phyloP scores from a whole-genome alignment of 2,113 vertebrate genomes.

The Uria aalge region DNA sequence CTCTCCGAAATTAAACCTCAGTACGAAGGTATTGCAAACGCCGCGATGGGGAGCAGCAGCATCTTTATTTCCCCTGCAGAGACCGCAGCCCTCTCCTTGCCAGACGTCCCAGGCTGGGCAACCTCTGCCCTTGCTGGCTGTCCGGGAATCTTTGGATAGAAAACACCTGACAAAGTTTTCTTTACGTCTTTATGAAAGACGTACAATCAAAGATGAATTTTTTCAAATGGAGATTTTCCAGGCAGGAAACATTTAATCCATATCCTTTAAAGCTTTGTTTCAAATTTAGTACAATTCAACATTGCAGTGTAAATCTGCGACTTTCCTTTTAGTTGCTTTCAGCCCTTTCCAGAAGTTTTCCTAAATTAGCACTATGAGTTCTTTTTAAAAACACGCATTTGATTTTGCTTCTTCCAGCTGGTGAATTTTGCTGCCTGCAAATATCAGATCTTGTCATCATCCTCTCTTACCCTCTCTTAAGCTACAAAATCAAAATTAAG shows the following conservation, averaged over 20 bases:
- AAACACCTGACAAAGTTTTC: not conserved
- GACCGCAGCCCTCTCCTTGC: not conserved
- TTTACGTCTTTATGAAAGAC: not conserved
- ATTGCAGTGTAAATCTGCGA: not conserved
- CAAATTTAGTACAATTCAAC: not conserved
- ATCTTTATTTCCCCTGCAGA: not conserved
- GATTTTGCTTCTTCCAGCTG: conserved; percentile 27
- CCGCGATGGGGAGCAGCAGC: not conserved
- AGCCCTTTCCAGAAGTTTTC: not conserved
- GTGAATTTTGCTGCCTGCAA: conserved; percentile 18
- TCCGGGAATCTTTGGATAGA: not conserved
- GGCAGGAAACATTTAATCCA: not conserved
- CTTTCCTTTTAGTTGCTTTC: not conserved
- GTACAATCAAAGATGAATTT: not conserved
- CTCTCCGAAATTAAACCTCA: not conserved
- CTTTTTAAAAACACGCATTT: conserved; percentile 20
- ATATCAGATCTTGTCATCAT: conserved; percentile 39
- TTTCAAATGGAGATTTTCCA: not conserved
- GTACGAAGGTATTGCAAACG: not conserved
- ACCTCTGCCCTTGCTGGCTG: not conserved
- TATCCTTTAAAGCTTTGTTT: not conserved
- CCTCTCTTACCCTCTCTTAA: conserved; percentile 19
- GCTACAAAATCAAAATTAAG: conserved; percentile 12
- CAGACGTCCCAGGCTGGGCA: not conserved
- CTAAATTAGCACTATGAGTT: not conserved